Evolutionary conservation across 2,113 vertebrate genomes (phyloP), one percentile per base, ranked within the genome.

Genomic region (Siphamia tubifer): DNA sequence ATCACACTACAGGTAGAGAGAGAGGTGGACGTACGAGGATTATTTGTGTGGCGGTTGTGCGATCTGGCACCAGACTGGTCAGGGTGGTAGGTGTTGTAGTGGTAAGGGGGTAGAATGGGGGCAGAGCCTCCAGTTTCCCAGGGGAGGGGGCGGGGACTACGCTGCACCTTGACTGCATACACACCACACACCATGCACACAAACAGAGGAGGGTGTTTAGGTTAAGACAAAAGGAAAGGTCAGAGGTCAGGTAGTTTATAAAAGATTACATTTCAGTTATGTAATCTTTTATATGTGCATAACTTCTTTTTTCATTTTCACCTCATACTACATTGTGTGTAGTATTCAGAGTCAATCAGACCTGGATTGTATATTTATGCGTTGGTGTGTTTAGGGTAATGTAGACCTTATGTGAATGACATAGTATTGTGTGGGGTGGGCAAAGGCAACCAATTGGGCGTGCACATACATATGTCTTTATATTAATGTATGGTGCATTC

Each of bases 131-230:
- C 92, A 8, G 89, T 92, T 61, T 98, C 93, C 95, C 95, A 93
- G 71, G 94, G 82, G 62, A 93, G 93, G 70, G 95, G 91, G 81
- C 95, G 93, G 92, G 85, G 90, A 94, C 94, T 98, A 90, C 95
- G 93, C 91, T 97, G 95, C 92, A 98, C 94, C 92, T 96, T 97
- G 90, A 96, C 96, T 98, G 93, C 87, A 89, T 90, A 15, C 76
- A 91, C 85, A 85, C 79, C 73, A 91, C 90, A 90, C 77, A 62
- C 30, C 27, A 68, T 60, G 73, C 36, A 91, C 89, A 94, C 83
- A 83, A 88, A 94, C 92, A 58, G 12, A 51, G 55, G 60, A 58
- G 27, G 57, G 69, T 39, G 45, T 55, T 74, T 0, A 63, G 76
- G 77, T 80, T 48, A 72, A 52, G 28, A 80, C 72, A 74, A 39